phyloP scores from a whole-genome alignment of 2,888 invertebrate genomes.

The Cheilosia soror region DNA sequence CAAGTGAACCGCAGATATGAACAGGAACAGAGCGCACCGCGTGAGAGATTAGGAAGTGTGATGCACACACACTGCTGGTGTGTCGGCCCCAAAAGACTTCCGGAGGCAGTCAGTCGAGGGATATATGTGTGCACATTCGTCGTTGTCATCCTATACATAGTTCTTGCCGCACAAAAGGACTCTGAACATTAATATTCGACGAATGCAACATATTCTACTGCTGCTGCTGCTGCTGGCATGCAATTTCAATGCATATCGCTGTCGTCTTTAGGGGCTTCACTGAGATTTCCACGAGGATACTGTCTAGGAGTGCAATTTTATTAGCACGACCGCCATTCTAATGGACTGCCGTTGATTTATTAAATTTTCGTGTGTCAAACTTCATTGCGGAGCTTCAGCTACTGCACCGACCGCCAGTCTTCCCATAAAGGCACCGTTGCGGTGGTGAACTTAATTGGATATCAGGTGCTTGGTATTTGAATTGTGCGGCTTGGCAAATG shows the following conservation, averaged over 20 bases:
- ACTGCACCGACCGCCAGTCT: background rate
- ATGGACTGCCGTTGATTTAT: constrained; percentile 66
- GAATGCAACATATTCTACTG: constrained; percentile 27
- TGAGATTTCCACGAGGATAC: constrained; percentile 52
- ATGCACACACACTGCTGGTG: background rate
- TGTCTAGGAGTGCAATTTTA: constrained; percentile 54
- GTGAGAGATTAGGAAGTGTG: constrained; percentile 29
- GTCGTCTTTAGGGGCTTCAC: constrained; percentile 12
- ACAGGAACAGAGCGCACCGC: background rate
- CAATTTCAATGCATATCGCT: constrained; percentile 33
- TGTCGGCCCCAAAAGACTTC: constrained; percentile 16
- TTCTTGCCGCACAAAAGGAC: constrained; percentile 5
- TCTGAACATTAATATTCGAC: constrained; percentile 48
- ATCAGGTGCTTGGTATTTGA: constrained; percentile 63
- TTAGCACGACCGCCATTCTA: constrained; percentile 52
- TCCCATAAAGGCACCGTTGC: background rate
- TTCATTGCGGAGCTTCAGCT: background rate
- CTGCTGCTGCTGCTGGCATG: background rate
- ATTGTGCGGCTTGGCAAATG: constrained; percentile 43
- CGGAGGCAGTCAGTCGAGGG: background rate
- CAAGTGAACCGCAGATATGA: constrained; percentile 35
- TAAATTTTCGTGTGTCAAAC: constrained; percentile 49
- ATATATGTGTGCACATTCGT: constrained; percentile 3
- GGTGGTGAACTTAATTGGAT: constrained; percentile 55
- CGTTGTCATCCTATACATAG: background rate